These are phyloP conservation scores for Buphagus erythrorhynchus DNA, from an alignment of 2,797 vertebrate genomes.

Conservation along the genomic window DNA sequence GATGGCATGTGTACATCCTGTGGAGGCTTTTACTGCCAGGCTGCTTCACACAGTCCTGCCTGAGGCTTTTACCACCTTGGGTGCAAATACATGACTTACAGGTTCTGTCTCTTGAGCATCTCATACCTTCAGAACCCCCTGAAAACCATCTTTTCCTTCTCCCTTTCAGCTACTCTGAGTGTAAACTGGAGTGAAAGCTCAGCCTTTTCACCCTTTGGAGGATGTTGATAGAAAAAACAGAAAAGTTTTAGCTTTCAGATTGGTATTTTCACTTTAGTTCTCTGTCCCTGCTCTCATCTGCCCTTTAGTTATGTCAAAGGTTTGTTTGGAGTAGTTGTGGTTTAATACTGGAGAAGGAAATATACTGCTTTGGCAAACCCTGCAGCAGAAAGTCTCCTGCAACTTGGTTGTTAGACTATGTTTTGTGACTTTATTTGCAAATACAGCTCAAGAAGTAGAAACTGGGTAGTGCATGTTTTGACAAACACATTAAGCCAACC, in stretches of 20 bases:
- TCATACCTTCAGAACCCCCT: not conserved
- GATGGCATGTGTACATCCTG: rapidly evolving
- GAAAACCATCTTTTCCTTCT: not conserved
- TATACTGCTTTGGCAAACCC: not conserved
- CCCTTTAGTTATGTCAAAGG: not conserved
- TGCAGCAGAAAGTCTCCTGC: not conserved
- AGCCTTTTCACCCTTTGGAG: not conserved
- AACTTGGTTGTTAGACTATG: not conserved
- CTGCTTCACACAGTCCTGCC: not conserved
- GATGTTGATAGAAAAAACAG: not conserved
- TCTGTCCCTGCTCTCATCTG: not conserved
- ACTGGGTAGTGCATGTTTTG: not conserved
- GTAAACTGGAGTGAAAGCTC: not conserved
- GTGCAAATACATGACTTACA: not conserved
- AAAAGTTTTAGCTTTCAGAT: not conserved
- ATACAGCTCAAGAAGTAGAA: not conserved
- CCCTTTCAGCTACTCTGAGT: not conserved
- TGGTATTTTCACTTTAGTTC: not conserved
- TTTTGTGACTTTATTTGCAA: constrained; percentile 16
- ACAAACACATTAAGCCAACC: not conserved
- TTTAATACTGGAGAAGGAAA: not conserved
- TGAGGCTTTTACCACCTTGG: not conserved
- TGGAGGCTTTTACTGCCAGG: not conserved
- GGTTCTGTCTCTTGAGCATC: not conserved
- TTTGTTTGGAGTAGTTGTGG: constrained; percentile 5